A percentile compares a stretch with the other conserved stretches of the same genome.
phyloP scores from a whole-genome alignment of 2,888 invertebrate genomes.

The Parochlus steinenii region DNA sequence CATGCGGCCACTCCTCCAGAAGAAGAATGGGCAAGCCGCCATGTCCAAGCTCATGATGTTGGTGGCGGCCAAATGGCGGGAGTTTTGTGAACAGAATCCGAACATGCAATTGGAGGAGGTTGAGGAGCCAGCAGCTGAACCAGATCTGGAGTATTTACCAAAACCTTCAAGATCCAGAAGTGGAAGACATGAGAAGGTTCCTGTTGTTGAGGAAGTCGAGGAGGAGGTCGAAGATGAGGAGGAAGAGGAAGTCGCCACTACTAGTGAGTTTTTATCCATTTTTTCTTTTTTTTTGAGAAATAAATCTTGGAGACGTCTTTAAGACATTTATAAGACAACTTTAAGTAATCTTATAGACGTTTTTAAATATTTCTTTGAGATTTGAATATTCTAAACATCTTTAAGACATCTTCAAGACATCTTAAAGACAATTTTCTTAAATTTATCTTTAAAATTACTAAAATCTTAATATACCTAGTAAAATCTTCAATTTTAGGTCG shows the following conservation, averaged over 20 bases:
- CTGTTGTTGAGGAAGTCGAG: slow-evolving; percentile 4
- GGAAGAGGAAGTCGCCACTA: slow-evolving; percentile 34
- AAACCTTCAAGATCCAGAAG: slow-evolving; percentile 17
- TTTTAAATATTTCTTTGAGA: too few species aligned
- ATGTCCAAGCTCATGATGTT: slow-evolving; percentile 92
- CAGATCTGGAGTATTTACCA: slow-evolving; percentile 21
- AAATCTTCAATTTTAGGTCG: too few species aligned
- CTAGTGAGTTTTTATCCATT: too few species aligned
- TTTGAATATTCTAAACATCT: too few species aligned
- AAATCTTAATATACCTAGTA: too few species aligned
- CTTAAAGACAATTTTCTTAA: too few species aligned
- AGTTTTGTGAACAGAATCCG: slow-evolving; percentile 77
- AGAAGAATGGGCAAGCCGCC: slow-evolving; percentile 82
- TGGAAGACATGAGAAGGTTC: neutral
- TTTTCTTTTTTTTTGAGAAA: too few species aligned
- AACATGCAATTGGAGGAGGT: slow-evolving; percentile 35
- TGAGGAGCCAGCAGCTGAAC: slow-evolving; percentile 17
- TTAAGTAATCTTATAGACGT: too few species aligned
- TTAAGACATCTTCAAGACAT: too few species aligned
- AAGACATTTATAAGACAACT: too few species aligned
- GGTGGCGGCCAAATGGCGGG: slow-evolving; percentile 94
- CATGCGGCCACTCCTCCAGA: slow-evolving; percentile 76
- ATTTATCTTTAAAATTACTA: too few species aligned
- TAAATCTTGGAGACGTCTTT: too few species aligned
- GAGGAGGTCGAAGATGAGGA: slow-evolving; percentile 26